These are phyloP conservation scores for Passer montanus DNA, from an alignment of 2,113 vertebrate species.

Conservation along the genomic window DNA sequence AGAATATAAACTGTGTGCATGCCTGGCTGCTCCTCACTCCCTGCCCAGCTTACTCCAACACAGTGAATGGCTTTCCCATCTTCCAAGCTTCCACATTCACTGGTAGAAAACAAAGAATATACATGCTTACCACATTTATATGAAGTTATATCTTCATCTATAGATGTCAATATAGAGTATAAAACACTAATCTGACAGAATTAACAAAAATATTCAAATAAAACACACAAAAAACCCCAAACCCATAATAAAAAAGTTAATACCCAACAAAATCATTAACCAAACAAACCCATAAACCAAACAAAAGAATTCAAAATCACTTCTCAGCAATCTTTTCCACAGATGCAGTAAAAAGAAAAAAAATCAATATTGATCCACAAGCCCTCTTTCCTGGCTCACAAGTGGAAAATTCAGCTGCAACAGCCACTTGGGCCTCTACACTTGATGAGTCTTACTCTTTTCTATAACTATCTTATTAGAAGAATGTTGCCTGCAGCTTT, in stretches of 20 bases:
- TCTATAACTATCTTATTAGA: not conserved
- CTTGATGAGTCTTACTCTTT: not conserved
- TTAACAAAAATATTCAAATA: not conserved
- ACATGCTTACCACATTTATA: fast-evolving
- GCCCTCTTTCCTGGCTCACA: not conserved
- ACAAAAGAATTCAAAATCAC: not conserved
- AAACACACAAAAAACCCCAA: fast-evolving
- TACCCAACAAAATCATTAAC: not conserved
- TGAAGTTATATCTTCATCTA: not conserved
- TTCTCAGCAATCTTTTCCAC: not conserved
- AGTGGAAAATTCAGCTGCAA: not conserved
- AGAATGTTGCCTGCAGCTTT: not conserved
- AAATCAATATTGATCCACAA: not conserved
- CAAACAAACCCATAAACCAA: not conserved
- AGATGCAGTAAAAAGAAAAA: not conserved
- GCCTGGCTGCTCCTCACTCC: not conserved
- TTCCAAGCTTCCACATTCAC: not conserved
- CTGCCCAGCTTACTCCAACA: not conserved
- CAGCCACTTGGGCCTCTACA: not conserved
- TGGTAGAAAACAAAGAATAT: not conserved
- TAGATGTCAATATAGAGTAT: not conserved
- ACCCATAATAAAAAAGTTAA: not conserved
- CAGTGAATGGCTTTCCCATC: not conserved
- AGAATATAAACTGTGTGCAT: not conserved
- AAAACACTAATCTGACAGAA: not conserved